Evolutionary conservation across 1,140 invertebrate genomes (phyloP), one percentile per base, ranked within the genome.

Genomic region (Drosophila insularis): DNA sequence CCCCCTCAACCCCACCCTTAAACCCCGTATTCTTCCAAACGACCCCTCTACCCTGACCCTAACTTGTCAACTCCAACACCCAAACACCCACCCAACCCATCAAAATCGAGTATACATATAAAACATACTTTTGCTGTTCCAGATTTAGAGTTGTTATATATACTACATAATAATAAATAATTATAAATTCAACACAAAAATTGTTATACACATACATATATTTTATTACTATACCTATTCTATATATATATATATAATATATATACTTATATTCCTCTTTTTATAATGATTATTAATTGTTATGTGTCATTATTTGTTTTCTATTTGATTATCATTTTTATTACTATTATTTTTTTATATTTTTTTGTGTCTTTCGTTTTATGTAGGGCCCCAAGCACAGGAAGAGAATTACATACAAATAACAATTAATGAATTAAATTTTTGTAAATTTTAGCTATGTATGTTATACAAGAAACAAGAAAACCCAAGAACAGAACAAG

Each of bases 61-160:
- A 35, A 35, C 32, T 10, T 10, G 10, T 10, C 35, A 11, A 1
- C 35, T 11, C 3, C 10, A 37, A 37, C 35, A 11, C 35, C 10
- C 35, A 37, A 11, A 4, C 35, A 19, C 43, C 73, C 63, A 73
- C 78, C 54, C 63, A 62, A 66, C 37, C 60, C 32, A 40, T 37
- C 10, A 17, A 73, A 54, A 40, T 32, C 39, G 53, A 23, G 27
- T 19, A 46, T 39, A 55, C 37, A 63, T 27, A 35, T 32, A 31
- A 27, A 27, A 31, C 59, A 21, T 11, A 10, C 32, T 37, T 32
- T 82, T 81, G 82, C 71, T 85, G 81, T 35, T 77, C 82, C 74
- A 50, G 43, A 75, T 81, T 27, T 81, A 86, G 87, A 87, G 82
- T 86, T 86, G 79, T 87, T 79, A 78, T 68, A 77, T 77, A 69